Base-by-base conservation (phyloP, 1,140 invertebrate genomes). In the Colletes gigas region DNA sequence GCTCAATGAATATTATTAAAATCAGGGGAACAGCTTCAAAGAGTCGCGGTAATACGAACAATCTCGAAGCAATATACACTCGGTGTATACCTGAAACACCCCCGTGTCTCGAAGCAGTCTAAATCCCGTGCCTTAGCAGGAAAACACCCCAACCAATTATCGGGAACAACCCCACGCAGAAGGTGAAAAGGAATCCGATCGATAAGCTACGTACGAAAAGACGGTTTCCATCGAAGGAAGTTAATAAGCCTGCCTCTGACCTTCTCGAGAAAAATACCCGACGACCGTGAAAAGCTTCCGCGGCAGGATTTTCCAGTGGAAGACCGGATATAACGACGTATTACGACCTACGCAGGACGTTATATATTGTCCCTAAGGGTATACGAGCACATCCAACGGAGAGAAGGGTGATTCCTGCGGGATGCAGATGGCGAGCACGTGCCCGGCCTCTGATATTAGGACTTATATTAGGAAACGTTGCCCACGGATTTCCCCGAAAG, bases 371-470 rank as follows among this genome's bases (percentile, higher is more conserved):
- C 17, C 44, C 47, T 12, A 47, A 30, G 59, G 54, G 57, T 50
- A 47, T 7, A 68, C 12, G 59, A 19, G 10, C 57, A 78, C n/a
- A 10, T 0, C 7, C 12, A 17, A 10, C 21, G 21, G 21, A 66
- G 57, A 47, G 57, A 47, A 60, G 62, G 50, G 21, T 30, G 82
- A 78, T 62, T 67, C 52, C 52, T 47, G n/a, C 47, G 71, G 70
- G 69, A 86, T 84, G 70, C 84, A 86, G 82, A 87, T 87, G 82
- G 85, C 66, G 10, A 81, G 69, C 85, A 84, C 82, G 85, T 87
- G 85, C 63, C 71, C 54, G 19, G 74, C 39, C 71, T 86, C 21
- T 21, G 44, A 62, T 72, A 73, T 63, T 55, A 67, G 41, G 72
- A 60, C 41, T 78, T 44, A 39, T 50, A 50, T 50, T 50, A 6